phyloP scores from a whole-genome alignment of 2,888 invertebrate genomes.

The Amblyjoppa fuscipennis region DNA sequence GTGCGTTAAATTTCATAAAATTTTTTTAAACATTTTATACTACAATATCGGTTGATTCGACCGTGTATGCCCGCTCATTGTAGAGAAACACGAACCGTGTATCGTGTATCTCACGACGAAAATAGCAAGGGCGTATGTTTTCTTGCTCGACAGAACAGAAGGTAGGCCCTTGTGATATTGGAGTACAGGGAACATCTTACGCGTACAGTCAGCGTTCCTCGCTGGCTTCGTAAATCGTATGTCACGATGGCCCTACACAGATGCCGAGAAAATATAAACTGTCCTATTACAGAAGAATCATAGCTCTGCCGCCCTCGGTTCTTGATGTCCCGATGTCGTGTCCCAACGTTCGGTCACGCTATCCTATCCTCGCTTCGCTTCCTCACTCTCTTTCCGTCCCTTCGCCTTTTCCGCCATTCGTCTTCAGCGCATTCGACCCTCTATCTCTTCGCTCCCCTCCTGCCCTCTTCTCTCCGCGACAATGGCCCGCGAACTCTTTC shows the following conservation, averaged over 20 bases:
- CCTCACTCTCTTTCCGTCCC: constrained; percentile 44
- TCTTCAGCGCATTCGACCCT: neutral
- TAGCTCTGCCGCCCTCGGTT: constrained; percentile 70
- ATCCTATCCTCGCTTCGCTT: constrained; percentile 52
- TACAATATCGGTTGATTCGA: neutral
- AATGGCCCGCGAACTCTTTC: constrained; percentile 62
- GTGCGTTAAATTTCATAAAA: no score
- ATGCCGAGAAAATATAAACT: constrained; percentile 69
- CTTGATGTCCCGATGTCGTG: constrained; percentile 79
- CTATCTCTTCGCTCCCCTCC: constrained; percentile 5
- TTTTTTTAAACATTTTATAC: neutral
- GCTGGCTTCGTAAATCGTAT: constrained; percentile 50
- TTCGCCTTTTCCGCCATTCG: constrained; percentile 16
- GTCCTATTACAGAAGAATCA: constrained; percentile 76
- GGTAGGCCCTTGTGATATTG: neutral
- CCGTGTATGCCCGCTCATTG: neutral
- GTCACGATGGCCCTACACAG: constrained; percentile 58
- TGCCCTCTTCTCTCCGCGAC: constrained; percentile 3
- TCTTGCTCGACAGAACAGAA: neutral
- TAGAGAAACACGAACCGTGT: neutral
- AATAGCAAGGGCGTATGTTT: neutral
- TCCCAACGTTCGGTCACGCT: constrained; percentile 77
- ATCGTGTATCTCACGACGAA: neutral
- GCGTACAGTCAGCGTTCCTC: constrained; percentile 38
- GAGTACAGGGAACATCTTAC: neutral